A percentile compares a stretch with the other conserved stretches of the same genome.
phyloP scores from a whole-genome alignment of 2,797 vertebrate genomes.

The Emydoidea blandingii region DNA sequence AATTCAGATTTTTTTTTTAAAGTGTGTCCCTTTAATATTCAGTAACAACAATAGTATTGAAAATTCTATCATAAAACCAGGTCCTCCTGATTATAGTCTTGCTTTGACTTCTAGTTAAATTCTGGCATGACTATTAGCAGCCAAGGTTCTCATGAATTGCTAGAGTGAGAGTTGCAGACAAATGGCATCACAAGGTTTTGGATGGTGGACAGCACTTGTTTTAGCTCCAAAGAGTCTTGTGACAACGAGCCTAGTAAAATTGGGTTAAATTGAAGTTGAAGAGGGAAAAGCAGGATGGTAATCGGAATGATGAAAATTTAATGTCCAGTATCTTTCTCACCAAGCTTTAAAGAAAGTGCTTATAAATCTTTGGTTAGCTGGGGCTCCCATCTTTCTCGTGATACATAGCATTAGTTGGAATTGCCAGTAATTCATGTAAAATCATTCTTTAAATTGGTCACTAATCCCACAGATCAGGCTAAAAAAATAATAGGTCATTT shows the following conservation, averaged over 20 bases:
- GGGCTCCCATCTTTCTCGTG: neutral
- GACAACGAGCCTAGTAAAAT: neutral
- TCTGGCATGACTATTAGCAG: neutral
- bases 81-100: neutral
- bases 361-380: neutral
- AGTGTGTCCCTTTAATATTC: neutral
- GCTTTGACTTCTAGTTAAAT: neutral
- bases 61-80: neutral
- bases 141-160: neutral
- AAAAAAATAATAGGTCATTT: neutral
- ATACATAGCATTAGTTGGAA: fast-evolving
- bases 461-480: neutral
- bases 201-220: neutral
- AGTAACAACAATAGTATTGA: neutral
- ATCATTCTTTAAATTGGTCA: neutral
- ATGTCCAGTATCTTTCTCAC: neutral
- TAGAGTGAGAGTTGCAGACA: neutral
- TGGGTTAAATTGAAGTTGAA: neutral
- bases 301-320: neutral
- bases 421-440: neutral
- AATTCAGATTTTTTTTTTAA: neutral
- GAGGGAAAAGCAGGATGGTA: neutral
- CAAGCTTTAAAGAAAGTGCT: neutral
- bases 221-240: neutral
- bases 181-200: neutral